Conservation (phyloP, 1,140 invertebrate species). For the Trichogramma pretiosum region DNA sequence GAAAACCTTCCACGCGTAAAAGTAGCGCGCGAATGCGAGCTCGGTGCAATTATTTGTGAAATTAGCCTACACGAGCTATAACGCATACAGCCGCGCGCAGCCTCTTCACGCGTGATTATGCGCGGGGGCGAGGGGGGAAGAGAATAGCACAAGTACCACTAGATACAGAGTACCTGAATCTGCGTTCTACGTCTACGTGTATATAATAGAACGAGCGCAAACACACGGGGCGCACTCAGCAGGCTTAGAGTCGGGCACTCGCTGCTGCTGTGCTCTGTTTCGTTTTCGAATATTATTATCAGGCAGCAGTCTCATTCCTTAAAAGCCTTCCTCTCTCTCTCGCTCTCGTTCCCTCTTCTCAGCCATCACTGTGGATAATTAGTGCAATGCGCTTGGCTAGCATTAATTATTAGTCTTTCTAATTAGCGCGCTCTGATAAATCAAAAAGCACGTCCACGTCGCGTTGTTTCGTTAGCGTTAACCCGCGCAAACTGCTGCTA, state of each 20-base stretch:
- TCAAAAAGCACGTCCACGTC: slow-evolving; percentile 43
- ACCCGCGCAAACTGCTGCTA: slow-evolving; percentile 46
- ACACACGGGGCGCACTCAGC: too few relatives aligned
- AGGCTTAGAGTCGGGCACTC: background rate
- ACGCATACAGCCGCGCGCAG: background rate
- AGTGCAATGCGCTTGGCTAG: slow-evolving; percentile 46
- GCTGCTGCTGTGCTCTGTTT: slow-evolving; percentile 40
- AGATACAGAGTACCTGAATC: too few relatives aligned
- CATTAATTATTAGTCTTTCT: slow-evolving; percentile 49
- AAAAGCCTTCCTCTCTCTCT: slow-evolving; percentile 50
- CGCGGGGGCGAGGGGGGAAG: too few relatives aligned
- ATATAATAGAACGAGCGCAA: too few relatives aligned
- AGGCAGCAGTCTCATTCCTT: slow-evolving; percentile 56
- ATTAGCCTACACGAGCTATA: slow-evolving; percentile 11
- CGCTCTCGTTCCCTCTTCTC: too few relatives aligned
- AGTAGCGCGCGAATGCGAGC: too few relatives aligned
- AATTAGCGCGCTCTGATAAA: slow-evolving; percentile 48
- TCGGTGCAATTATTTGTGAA: slow-evolving; percentile 8
- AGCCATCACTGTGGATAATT: too few relatives aligned
- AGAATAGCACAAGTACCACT: too few relatives aligned
- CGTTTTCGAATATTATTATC: slow-evolving; percentile 48
- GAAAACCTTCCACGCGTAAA: too few relatives aligned
- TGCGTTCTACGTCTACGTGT: too few relatives aligned
- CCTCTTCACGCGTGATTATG: too few relatives aligned
- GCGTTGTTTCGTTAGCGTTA: too few relatives aligned